These are phyloP conservation scores for Meriones psammophilus DNA, from an alignment of 2,797 vertebrate genomes.

Conservation along the genomic window DNA sequence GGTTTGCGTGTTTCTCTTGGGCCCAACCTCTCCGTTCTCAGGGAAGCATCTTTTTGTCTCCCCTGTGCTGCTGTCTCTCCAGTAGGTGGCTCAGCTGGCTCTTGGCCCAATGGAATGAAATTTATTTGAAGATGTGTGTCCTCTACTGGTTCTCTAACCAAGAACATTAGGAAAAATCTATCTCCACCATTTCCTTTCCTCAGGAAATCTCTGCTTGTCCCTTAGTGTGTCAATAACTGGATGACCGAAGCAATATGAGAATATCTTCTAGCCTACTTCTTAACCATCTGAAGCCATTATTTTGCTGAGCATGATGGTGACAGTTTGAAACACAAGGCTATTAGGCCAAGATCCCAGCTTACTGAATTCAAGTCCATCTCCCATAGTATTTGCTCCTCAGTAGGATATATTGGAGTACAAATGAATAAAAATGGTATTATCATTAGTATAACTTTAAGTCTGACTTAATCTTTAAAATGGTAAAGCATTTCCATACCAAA, in stretches of 20 bases:
- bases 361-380: background rate
- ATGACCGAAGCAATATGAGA: conserved; percentile 19
- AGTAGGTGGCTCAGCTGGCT: conserved; percentile 38
- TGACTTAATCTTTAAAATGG: conserved; percentile 51
- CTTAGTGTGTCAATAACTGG: conserved; percentile 24
- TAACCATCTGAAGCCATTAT: background rate
- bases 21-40: conserved; percentile 1
- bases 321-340: background rate
- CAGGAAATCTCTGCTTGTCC: conserved; percentile 19
- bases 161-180: conserved; percentile 51
- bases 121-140: conserved; percentile 43
- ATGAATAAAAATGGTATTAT: background rate
- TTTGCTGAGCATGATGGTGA: background rate
- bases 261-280: conserved; percentile 22
- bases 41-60: conserved; percentile 10
- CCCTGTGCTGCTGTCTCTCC: background rate
- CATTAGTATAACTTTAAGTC: conserved; percentile 2
- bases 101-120: conserved; percentile 25
- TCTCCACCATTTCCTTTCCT: conserved; percentile 42
- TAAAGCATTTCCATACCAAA: conserved; percentile 39
- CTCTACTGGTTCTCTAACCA: conserved; percentile 42
- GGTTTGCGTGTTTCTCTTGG: background rate
- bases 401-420: background rate
- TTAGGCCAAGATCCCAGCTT: background rate
- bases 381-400: background rate